phyloP scores from a whole-genome alignment of 2,113 vertebrate genomes.

The Antechinus flavipes region DNA sequence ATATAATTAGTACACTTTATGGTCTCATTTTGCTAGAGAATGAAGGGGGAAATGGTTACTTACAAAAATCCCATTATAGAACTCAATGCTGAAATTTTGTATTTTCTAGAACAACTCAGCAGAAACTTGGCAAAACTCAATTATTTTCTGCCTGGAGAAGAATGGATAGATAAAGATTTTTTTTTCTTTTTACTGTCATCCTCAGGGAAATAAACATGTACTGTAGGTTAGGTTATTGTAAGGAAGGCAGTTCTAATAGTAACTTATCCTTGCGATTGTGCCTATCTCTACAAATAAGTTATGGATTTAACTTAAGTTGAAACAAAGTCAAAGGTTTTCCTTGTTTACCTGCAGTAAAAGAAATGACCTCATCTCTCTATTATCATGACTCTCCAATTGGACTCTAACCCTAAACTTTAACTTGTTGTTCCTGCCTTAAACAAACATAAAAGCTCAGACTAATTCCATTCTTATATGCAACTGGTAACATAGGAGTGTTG shows the following conservation, averaged over 20 bases:
- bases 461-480: background rate
- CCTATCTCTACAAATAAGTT: background rate
- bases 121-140: background rate
- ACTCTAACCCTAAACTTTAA: conserved; percentile 25
- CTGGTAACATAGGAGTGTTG: background rate
- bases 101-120: conserved; percentile 50
- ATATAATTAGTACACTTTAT: conserved; percentile 53
- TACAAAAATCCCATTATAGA: background rate
- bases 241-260: conserved; percentile 5
- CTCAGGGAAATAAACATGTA: conserved; percentile 13
- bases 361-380: background rate
- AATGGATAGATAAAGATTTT: background rate
- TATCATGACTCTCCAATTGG: background rate
- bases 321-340: conserved; percentile 37
- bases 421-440: background rate
- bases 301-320: conserved; percentile 41
- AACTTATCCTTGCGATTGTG: background rate
- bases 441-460: background rate
- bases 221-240: background rate
- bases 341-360: background rate
- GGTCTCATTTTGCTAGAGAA: conserved; percentile 43
- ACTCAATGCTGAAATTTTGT: background rate
- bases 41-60: conserved; percentile 24
- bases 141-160: conserved; percentile 41
- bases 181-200: conserved; percentile 47